Conservation (phyloP, 2,113 vertebrate species). For the Siphamia tubifer region DNA sequence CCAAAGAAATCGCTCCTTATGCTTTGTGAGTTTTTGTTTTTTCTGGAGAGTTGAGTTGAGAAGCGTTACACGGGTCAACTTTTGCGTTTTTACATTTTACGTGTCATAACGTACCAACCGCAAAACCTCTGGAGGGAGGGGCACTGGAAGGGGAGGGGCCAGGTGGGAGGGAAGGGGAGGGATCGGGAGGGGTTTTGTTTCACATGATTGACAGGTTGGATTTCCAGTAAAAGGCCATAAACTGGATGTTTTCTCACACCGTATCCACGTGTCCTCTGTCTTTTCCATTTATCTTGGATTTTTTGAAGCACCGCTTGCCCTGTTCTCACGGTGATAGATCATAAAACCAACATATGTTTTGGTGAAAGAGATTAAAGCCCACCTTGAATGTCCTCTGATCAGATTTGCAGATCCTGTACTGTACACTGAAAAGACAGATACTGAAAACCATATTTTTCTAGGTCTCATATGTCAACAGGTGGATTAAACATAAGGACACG, state of each 20-base stretch:
- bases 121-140: constrained; percentile 29
- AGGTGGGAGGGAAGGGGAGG: too few species aligned
- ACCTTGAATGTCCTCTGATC: constrained; percentile 72
- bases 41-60: constrained; percentile 23
- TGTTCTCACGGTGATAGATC: constrained; percentile 23
- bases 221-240: constrained; percentile 27
- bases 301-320: constrained; percentile 16
- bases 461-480: constrained; percentile 61
- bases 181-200: constrained; percentile 12
- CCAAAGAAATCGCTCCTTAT: too few species aligned
- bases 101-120: not conserved
- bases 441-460: constrained; percentile 78
- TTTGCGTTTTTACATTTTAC: not conserved
- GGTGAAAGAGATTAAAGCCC: constrained; percentile 58
- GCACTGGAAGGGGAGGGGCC: too few species aligned
- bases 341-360: constrained; percentile 43
- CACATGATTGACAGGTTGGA: constrained; percentile 16
- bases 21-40: not conserved
- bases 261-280: constrained; percentile 23
- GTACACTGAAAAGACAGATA: constrained; percentile 68
- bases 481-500: constrained; percentile 38
- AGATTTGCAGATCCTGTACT: constrained; percentile 60
- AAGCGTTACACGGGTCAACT: not conserved
- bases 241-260: constrained; percentile 5
- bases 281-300: constrained; percentile 29